These are phyloP conservation scores for Alloscopus bannaensis DNA, from an alignment of 2,888 invertebrate genomes.

Conservation along the genomic window DNA sequence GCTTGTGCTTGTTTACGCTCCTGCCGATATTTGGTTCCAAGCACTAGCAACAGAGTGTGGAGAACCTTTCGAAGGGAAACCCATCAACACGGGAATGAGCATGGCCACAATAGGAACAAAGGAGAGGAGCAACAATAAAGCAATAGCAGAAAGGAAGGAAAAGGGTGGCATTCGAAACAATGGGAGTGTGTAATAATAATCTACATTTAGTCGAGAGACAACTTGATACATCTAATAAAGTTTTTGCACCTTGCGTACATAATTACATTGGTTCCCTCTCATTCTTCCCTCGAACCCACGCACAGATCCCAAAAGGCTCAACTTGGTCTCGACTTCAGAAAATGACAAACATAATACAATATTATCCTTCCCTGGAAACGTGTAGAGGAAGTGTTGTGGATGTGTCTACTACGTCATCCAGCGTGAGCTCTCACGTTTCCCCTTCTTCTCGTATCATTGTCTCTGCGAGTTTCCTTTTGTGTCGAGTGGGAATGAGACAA, in stretches of 20 bases:
- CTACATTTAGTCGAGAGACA: neutral
- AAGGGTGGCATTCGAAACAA: conserved; percentile 20
- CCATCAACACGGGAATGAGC: conserved; percentile 21
- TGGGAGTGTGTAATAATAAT: conserved; percentile 14
- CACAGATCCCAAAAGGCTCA: too few relatives aligned
- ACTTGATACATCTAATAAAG: conserved; percentile 30
- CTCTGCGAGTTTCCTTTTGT: conserved; percentile 13
- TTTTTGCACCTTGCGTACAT: conserved; percentile 25
- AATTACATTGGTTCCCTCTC: neutral
- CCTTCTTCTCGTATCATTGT: conserved; percentile 42
- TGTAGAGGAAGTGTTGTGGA: too few relatives aligned
- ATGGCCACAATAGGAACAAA: conserved; percentile 11
- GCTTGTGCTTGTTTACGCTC: neutral
- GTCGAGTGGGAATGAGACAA: too few relatives aligned
- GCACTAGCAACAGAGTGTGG: neutral
- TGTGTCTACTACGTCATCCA: too few relatives aligned
- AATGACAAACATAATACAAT: too few relatives aligned
- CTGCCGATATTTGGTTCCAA: neutral
- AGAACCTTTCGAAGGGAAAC: neutral
- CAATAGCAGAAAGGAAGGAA: conserved; percentile 26
- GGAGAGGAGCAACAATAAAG: conserved; percentile 22
- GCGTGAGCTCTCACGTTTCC: conserved; percentile 41
- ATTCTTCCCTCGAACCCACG: neutral
- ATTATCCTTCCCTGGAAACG: too few relatives aligned
- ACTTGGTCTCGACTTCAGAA: too few relatives aligned